Conservation (phyloP, 2,797 vertebrate genomes). For the Poecile montanus region DNA sequence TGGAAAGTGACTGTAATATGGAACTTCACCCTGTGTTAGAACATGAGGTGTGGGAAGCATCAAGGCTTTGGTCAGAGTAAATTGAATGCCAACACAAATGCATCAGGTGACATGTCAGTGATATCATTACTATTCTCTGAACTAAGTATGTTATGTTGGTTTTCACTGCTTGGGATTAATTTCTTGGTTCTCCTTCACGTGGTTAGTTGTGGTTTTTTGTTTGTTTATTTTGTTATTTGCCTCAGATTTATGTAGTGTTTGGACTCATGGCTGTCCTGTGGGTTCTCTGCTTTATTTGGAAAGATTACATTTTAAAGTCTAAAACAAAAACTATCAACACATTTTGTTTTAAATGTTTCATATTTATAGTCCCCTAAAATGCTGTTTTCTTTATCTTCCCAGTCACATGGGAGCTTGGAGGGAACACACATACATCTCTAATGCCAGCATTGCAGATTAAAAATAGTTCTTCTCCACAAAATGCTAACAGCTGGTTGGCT, state of each 20-base stretch:
- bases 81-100: background rate
- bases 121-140: slow-evolving; percentile 49
- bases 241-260: slow-evolving; percentile 81
- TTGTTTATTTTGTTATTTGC: slow-evolving; percentile 82
- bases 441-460: slow-evolving; percentile 33
- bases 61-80: background rate
- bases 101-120: background rate
- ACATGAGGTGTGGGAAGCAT: background rate
- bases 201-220: slow-evolving; percentile 79
- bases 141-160: slow-evolving; percentile 34
- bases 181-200: slow-evolving; percentile 41
- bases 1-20: background rate
- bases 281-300: slow-evolving; percentile 72
- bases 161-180: slow-evolving; percentile 56
- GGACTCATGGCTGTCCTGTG: slow-evolving; percentile 77
- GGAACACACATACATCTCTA: slow-evolving; percentile 26
- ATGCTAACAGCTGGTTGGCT: slow-evolving; percentile 60
- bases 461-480: slow-evolving; percentile 34
- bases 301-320: slow-evolving; percentile 59
- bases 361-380: slow-evolving; percentile 61
- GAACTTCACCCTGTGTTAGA: background rate
- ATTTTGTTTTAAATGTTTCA: slow-evolving; percentile 52
- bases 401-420: slow-evolving; percentile 33
- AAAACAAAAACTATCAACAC: slow-evolving; percentile 66
- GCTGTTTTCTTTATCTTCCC: slow-evolving; percentile 34